Percentiles rank a stretch among this genome's conserved stretches.
phyloP scores from a whole-genome alignment of 2,888 invertebrate species.

The Unio pictorum region DNA sequence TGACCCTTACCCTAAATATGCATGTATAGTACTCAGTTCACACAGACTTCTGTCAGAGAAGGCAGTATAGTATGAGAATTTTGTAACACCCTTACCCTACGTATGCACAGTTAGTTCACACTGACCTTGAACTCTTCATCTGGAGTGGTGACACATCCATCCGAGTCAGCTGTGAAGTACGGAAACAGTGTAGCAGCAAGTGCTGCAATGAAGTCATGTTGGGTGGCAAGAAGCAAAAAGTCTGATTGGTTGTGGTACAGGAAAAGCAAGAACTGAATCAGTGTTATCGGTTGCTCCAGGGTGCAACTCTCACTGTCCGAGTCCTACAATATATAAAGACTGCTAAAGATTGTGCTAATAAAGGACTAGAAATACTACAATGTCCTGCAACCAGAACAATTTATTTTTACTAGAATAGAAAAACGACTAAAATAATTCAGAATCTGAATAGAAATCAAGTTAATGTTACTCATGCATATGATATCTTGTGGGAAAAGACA shows the following conservation, averaged over 20 bases:
- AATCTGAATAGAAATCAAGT: no score
- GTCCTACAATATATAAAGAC: conserved; percentile 22
- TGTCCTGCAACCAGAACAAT: no score
- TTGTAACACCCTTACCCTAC: no score
- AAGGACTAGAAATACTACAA: no score
- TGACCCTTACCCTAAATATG: background rate
- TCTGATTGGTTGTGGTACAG: conserved; percentile 96
- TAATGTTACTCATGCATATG: no score
- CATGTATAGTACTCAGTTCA: conserved; percentile 14
- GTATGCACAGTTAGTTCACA: no score
- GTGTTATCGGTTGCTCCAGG: conserved; percentile 72
- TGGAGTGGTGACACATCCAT: conserved; percentile 69
- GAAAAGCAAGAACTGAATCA: conserved; percentile 88
- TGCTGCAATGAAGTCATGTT: conserved; percentile 89
- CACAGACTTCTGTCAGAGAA: background rate
- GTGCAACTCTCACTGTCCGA: conserved; percentile 51
- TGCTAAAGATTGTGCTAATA: no score
- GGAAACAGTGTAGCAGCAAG: conserved; percentile 89
- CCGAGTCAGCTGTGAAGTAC: conserved; percentile 57
- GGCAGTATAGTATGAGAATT: no score
- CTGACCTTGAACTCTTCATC: conserved; percentile 72
- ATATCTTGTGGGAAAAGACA: no score
- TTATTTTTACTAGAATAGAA: no score
- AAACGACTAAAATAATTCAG: no score
- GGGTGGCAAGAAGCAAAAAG: conserved; percentile 92